Percentiles rank a stretch among this genome's conserved stretches.
These are phyloP conservation scores for Campopleginae sp. DNA, from an alignment of 2,888 invertebrate genomes.

Conservation along the genomic window DNA sequence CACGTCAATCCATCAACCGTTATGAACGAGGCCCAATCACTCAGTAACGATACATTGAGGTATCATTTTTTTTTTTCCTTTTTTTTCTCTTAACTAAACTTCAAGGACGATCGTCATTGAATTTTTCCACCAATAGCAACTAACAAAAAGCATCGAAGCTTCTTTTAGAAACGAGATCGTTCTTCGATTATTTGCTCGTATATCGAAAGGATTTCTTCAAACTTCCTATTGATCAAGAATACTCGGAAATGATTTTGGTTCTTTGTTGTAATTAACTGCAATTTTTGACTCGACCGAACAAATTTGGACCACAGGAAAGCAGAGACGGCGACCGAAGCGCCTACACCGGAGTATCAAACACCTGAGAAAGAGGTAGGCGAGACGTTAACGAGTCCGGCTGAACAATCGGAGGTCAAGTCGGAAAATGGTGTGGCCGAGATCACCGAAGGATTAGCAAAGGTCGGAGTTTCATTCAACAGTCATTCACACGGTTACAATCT, in stretches of 20 bases:
- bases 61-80: slow-evolving; percentile 18
- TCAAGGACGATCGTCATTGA: neutral
- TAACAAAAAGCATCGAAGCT: neutral
- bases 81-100: neutral
- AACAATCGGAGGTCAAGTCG: slow-evolving; percentile 40
- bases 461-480: slow-evolving; percentile 69
- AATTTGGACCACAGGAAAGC: slow-evolving; percentile 35
- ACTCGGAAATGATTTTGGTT: too few species aligned
- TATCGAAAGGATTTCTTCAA: too few species aligned
- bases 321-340: slow-evolving; percentile 22
- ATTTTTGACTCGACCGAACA: neutral
- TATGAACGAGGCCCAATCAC: slow-evolving; percentile 34
- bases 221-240: too few species aligned
- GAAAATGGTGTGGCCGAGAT: slow-evolving; percentile 73
- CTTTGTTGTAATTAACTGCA: too few species aligned
- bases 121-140: neutral
- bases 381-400: slow-evolving; percentile 41
- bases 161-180: neutral
- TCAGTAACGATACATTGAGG: slow-evolving; percentile 46
- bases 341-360: slow-evolving; percentile 37
- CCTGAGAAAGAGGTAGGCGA: slow-evolving; percentile 46
- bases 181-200: neutral
- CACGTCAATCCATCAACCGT: slow-evolving; percentile 46
- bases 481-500: slow-evolving; percentile 87
- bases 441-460: slow-evolving; percentile 72